phyloP scores from a whole-genome alignment of 2,113 vertebrate genomes.

The Ochotona princeps region DNA sequence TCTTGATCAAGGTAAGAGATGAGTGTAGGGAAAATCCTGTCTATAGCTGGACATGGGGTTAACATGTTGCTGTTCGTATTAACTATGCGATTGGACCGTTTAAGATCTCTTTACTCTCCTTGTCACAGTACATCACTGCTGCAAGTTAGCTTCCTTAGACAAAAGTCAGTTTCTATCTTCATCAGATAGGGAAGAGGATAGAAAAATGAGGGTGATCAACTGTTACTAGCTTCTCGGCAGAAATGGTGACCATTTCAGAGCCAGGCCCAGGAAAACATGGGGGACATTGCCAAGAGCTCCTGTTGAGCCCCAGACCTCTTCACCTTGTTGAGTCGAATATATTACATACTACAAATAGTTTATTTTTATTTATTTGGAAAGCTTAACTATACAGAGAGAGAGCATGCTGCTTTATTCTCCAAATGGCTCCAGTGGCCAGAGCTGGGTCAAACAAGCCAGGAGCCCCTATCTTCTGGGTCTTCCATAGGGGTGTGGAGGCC shows the following conservation, averaged over 20 bases:
- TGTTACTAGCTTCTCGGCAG: not conserved
- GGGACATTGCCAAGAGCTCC: not conserved
- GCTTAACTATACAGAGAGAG: no score
- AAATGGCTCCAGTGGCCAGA: no score
- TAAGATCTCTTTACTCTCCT: not conserved
- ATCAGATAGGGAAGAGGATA: not conserved
- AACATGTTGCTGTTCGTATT: not conserved
- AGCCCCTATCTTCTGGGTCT: no score
- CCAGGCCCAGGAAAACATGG: not conserved
- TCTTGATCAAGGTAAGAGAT: slow-evolving; percentile 13
- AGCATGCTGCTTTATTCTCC: no score
- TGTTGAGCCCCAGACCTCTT: not conserved
- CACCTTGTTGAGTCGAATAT: not conserved
- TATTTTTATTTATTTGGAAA: no score
- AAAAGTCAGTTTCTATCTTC: not conserved
- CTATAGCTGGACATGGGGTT: not conserved
- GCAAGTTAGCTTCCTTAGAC: not conserved
- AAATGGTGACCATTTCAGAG: not conserved
- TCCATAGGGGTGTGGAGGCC: no score
- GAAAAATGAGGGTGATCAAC: not conserved
- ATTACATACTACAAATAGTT: not conserved
- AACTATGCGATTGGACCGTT: not conserved
- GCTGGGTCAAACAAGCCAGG: no score
- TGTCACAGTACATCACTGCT: not conserved
- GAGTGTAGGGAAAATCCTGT: not conserved